Conservation (phyloP, 2,113 vertebrate species). For the Sorex araneus region DNA sequence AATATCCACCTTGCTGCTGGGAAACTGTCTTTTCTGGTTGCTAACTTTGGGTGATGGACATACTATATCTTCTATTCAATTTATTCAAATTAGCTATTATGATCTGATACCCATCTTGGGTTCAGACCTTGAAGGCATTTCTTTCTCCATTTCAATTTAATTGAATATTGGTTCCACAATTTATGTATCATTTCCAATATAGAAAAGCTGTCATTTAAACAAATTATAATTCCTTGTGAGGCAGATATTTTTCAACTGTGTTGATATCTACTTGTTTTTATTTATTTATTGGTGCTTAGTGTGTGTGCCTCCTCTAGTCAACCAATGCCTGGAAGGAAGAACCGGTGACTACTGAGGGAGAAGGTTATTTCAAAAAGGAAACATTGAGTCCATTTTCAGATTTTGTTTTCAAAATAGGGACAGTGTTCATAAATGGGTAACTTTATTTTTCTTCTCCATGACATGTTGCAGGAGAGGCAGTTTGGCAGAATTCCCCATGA, state of each 20-base stretch:
- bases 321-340: not conserved
- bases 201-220: not conserved
- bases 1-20: not conserved
- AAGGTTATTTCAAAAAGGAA: too few relatives aligned
- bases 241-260: not conserved
- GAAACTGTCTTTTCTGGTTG: not conserved
- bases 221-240: not conserved
- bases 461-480: not conserved
- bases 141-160: not conserved
- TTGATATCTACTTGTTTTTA: not conserved
- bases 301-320: not conserved
- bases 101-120: not conserved
- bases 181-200: not conserved
- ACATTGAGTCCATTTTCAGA: not conserved
- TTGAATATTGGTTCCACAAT: not conserved
- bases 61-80: not conserved
- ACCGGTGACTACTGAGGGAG: too few relatives aligned
- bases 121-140: not conserved
- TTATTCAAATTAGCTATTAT: constrained; percentile 2
- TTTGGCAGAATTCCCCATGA: not conserved
- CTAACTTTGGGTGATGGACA: not conserved
- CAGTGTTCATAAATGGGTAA: not conserved
- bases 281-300: not conserved
- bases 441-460: not conserved
- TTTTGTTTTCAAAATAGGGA: constrained; percentile 16